Percentiles rank a stretch among this genome's conserved stretches.
phyloP scores from a whole-genome alignment of 2,113 vertebrate genomes.

The Ailurus styani region DNA sequence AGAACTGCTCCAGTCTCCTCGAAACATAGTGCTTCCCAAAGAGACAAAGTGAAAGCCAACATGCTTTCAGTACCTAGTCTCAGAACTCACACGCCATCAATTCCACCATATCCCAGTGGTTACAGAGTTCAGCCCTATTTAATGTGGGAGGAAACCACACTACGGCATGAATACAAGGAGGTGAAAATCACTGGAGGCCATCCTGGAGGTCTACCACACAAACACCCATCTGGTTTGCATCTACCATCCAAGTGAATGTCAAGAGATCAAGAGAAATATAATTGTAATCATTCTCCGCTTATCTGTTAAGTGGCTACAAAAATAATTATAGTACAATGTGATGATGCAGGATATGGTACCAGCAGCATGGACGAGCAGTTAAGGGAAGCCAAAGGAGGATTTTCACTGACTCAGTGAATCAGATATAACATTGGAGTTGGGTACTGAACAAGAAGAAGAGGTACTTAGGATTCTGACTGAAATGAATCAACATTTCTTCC shows the following conservation, averaged over 20 bases:
- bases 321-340: not conserved
- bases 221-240: not conserved
- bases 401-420: not conserved
- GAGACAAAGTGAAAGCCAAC: not conserved
- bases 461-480: not conserved
- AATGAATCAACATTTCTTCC: slow-evolving; percentile 28
- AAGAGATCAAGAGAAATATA: not conserved
- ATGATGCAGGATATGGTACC: not conserved
- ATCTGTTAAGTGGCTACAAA: not conserved
- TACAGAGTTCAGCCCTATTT: not conserved
- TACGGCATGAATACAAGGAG: not conserved
- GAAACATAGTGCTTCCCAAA: not conserved
- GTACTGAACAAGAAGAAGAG: not conserved
- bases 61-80: not conserved
- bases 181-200: not conserved
- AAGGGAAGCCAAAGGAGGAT: not conserved
- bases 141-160: not conserved
- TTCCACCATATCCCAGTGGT: not conserved
- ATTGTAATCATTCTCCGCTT: not conserved
- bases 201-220: not conserved
- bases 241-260: not conserved
- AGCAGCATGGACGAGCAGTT: not conserved
- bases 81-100: not conserved
- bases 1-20: not conserved
- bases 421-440: not conserved